Evolutionary conservation across 2,797 vertebrate genomes (phyloP).

Genomic region (Melanotaenia parkinsoni): DNA sequence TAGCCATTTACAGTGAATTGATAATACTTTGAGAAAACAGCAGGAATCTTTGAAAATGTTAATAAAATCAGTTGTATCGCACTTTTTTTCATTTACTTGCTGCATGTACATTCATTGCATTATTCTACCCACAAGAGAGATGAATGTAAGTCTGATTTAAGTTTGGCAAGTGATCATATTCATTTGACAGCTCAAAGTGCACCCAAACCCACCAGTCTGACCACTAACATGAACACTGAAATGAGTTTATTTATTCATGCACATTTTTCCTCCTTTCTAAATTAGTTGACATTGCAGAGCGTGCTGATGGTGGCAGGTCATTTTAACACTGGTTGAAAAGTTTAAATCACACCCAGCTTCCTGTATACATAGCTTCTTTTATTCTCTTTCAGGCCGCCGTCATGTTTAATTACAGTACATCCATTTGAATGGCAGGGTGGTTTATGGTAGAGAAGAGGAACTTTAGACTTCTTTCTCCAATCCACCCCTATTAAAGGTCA

Average conservation of each 20-base stretch:
- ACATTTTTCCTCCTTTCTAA: constrained; percentile 64
- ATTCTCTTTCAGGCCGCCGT: constrained; percentile 49
- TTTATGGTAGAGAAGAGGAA: constrained; percentile 44
- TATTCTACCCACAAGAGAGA: constrained; percentile 46
- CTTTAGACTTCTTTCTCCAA: constrained; percentile 19
- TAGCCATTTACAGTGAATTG: constrained; percentile 42
- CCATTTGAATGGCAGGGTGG: constrained; percentile 50
- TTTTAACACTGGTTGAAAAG: constrained; percentile 68
- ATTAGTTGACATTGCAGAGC: constrained; percentile 65
- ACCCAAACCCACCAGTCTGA: constrained; percentile 41
- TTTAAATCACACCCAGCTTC: constrained; percentile 63
- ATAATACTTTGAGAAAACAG: constrained; percentile 34
- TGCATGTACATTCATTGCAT: constrained; percentile 25
- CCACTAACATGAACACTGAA: constrained; percentile 48
- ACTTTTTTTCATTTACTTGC: constrained; percentile 23
- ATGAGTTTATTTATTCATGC: constrained; percentile 71
- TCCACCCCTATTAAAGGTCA: constrained; percentile 33
- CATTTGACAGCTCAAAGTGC: constrained; percentile 47
- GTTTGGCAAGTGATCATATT: constrained; percentile 61
- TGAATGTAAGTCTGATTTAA: constrained; percentile 48
- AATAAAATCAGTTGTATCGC: constrained; percentile 21
- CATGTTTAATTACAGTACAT: constrained; percentile 62
- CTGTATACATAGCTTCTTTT: constrained; percentile 51
- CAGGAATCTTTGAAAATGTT: constrained; percentile 36
- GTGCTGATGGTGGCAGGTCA: constrained; percentile 75